Percentiles rank a stretch among this genome's conserved stretches.
These are phyloP conservation scores for Aspidiotus destructor DNA, from an alignment of 2,888 invertebrate genomes.

Conservation along the genomic window DNA sequence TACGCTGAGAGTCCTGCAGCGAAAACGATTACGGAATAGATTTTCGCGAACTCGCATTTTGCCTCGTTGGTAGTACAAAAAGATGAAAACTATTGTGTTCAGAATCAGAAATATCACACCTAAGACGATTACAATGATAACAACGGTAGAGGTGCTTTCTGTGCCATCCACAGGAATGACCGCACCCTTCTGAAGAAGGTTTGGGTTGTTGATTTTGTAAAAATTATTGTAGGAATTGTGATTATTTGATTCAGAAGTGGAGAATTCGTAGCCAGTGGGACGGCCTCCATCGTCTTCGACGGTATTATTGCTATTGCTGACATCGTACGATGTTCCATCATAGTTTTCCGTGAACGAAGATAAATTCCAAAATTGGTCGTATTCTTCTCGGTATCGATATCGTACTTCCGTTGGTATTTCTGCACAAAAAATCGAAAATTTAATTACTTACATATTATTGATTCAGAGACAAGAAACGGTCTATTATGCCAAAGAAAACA, in stretches of 20 bases:
- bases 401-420: constrained; percentile 66
- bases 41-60: constrained; percentile 48
- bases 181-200: not conserved
- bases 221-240: constrained; percentile 11
- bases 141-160: constrained; percentile 41
- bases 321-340: not conserved
- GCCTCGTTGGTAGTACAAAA: constrained; percentile 57
- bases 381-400: constrained; percentile 64
- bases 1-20: constrained; percentile 40
- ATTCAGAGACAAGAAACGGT: too few relatives aligned
- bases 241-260: constrained; percentile 15
- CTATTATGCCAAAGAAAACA: too few relatives aligned
- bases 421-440: constrained; percentile 41
- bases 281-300: constrained; percentile 10
- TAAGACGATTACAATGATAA: constrained; percentile 45
- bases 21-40: constrained; percentile 44
- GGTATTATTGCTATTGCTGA: not conserved
- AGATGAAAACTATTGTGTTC: constrained; percentile 59
- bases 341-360: constrained; percentile 7
- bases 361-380: constrained; percentile 79
- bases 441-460: too few relatives aligned
- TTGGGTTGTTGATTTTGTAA: not conserved
- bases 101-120: constrained; percentile 62
- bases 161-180: constrained; percentile 20
- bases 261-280: not conserved